Percentiles rank a stretch among this genome's conserved stretches.
These are phyloP conservation scores for Clarias batrachus DNA, from an alignment of 2,113 vertebrate species.

Conservation along the genomic window DNA sequence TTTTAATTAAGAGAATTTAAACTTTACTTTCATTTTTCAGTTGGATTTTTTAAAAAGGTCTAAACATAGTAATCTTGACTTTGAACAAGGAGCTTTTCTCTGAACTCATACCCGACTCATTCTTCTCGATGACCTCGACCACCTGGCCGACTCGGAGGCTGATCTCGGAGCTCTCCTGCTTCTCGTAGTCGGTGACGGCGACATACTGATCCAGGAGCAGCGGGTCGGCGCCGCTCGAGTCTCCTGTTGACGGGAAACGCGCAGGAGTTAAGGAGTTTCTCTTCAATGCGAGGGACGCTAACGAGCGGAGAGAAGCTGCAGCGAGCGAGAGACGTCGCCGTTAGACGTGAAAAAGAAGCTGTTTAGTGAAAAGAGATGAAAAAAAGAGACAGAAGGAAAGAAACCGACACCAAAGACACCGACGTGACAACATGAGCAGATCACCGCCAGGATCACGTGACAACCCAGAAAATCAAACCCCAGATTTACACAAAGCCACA, in stretches of 20 bases:
- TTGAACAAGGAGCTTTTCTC: not conserved
- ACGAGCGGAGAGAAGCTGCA: not conserved
- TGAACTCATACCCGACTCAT: constrained; percentile 83
- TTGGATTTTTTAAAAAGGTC: not conserved
- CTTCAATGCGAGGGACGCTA: not conserved
- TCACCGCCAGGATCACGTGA: constrained; percentile 21
- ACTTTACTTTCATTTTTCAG: not conserved
- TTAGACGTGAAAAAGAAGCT: not conserved
- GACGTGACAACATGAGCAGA: not conserved
- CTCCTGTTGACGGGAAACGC: constrained; percentile 63
- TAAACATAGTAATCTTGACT: no score
- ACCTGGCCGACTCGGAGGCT: constrained; percentile 91
- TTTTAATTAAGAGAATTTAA: not conserved
- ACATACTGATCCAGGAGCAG: constrained; percentile 95
- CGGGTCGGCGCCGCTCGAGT: constrained; percentile 79
- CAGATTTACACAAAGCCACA: not conserved
- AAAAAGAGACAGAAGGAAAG: not conserved
- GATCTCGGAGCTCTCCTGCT: constrained; percentile 98
- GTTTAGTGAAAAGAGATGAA: constrained; percentile 7
- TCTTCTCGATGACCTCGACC: constrained; percentile 99
- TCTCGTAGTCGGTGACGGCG: constrained; percentile 93
- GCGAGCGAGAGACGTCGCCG: not conserved
- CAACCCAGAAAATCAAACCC: not conserved
- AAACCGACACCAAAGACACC: constrained; percentile 32
- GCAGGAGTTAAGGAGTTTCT: not conserved